phyloP scores from a whole-genome alignment of 2,113 vertebrate genomes.

The Lamprologus tigripictilis region DNA sequence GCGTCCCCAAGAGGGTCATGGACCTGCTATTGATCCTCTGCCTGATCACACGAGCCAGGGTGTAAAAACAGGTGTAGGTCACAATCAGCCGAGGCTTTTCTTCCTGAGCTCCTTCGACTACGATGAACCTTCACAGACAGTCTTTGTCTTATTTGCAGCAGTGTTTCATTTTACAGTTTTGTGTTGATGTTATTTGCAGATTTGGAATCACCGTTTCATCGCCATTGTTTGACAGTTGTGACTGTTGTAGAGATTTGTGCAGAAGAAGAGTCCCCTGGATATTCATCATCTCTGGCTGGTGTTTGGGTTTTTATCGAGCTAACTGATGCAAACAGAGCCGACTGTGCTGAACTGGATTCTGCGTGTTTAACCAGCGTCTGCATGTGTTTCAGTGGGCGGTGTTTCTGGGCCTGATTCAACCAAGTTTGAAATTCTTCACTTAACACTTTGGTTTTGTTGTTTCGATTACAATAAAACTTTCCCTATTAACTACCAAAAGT shows the following conservation, averaged over 20 bases:
- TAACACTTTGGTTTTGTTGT: not conserved
- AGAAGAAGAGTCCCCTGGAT: not conserved
- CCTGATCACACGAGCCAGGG: not conserved
- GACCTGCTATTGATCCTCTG: not conserved
- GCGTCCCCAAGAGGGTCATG: not conserved
- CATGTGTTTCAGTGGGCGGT: not conserved
- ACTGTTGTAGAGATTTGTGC: not conserved
- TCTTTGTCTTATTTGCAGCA: not conserved
- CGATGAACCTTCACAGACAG: not conserved
- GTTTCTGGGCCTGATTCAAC: not conserved
- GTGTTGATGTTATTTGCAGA: not conserved
- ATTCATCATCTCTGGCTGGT: not conserved
- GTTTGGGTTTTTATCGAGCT: not conserved
- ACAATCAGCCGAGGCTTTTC: not conserved
- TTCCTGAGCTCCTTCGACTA: not conserved
- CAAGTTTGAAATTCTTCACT: not conserved
- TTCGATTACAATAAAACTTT: not conserved
- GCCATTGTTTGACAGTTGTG: not conserved
- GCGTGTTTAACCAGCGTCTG: not conserved
- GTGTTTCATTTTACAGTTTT: not conserved
- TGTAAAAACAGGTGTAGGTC: not conserved
- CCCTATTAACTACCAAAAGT: rapidly evolving
- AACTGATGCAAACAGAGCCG: not conserved
- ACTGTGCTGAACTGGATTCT: not conserved
- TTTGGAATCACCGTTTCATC: not conserved